Base-by-base conservation (phyloP, 92 coral and sea anemone species). In the Parazoanthus darwini region DNA sequence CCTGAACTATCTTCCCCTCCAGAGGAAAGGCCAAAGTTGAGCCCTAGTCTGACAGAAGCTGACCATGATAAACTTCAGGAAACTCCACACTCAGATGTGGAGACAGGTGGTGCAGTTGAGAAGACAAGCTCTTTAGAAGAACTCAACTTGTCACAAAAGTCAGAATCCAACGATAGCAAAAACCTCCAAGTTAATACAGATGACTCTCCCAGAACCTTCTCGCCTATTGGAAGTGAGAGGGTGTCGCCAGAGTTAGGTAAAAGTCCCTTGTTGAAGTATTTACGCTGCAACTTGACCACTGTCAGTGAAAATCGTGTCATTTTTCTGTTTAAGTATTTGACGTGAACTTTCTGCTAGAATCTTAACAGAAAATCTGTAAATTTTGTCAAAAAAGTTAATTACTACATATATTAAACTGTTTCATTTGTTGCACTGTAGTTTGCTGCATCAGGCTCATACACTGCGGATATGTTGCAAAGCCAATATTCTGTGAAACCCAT, bases 171-270 rank as follows among this genome's bases (percentile, higher is more conserved):
- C 16, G 87, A 84, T 7, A 70, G 66, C 44, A 82, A 23, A 75
- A 70, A 79, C 3, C 87, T 84, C 48, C 79, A 84, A 58, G 87
- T 70, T 33, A 71, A 33, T 10, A 84, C 38, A 26, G 86, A 50
- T 82, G 94, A 89, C 80, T 78, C 87, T 79, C 96, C 92, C 22
- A 92, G 85, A 38, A 91, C 93, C 3, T 94, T 94, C 67, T 94
- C 98, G 81, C 98, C 98, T 22, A 94, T 94, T 51, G 98, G 98
- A 2, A 94, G 98, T 94, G 98, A 94, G 48, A 89, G 96, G 74
- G 79, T 92, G 3, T 93, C 98, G 35, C 98, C 98, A 9, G 96
- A 94, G 85, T 79, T 90, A 91, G 98, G 98, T 94, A 79, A 10
- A 54, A 86, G 36, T 18, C 8, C 11, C 26, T 48, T 1, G 15